Percentiles rank a stretch among this genome's conserved stretches.
Conservation (phyloP, 1,140 invertebrate genomes). For the Oedothorax gibbosus region DNA sequence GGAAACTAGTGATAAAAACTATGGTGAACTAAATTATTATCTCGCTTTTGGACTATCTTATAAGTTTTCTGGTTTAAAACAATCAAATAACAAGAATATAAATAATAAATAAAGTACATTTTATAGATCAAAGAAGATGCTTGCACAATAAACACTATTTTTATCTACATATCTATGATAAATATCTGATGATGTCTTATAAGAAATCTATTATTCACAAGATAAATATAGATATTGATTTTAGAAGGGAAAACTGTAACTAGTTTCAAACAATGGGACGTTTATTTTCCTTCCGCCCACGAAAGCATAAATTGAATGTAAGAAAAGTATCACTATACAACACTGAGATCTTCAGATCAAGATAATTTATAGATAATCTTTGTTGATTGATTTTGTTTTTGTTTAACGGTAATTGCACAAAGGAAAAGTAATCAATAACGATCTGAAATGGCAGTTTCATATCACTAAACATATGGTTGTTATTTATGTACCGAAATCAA, state of each 20-base stretch:
- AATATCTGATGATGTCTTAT: conserved; percentile 3
- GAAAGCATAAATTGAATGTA: background rate
- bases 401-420: background rate
- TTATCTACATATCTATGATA: background rate
- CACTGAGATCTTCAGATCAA: conserved; percentile 2
- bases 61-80: too few relatives aligned
- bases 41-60: too few relatives aligned
- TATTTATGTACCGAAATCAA: conserved; percentile 2
- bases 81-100: too few relatives aligned
- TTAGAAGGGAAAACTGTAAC: background rate
- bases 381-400: conserved; percentile 7
- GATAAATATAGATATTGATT: conserved; percentile 15
- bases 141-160: too few relatives aligned
- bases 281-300: background rate
- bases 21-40: too few relatives aligned
- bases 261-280: conserved; percentile 5
- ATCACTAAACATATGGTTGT: conserved; percentile 9
- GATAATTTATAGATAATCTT: conserved; percentile 3
- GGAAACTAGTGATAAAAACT: too few relatives aligned
- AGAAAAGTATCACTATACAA: background rate
- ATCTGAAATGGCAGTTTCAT: background rate
- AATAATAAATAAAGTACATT: too few relatives aligned
- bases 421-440: background rate
- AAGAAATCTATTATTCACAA: conserved; percentile 5
- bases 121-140: too few relatives aligned